These are phyloP conservation scores for Glossosoma conforme DNA, from an alignment of 1,140 invertebrate genomes.

Conservation along the genomic window DNA sequence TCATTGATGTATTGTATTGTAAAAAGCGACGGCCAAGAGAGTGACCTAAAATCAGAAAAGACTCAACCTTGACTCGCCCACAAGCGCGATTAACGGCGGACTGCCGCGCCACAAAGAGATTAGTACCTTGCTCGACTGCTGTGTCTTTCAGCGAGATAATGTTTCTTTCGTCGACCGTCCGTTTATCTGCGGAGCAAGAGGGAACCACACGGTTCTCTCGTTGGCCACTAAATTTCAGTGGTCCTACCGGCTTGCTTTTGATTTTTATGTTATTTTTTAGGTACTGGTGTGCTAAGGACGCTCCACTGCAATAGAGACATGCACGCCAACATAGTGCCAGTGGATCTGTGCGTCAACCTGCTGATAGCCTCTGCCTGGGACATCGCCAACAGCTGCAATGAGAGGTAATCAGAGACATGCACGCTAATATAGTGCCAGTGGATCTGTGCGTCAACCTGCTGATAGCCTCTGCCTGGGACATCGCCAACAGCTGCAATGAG, in stretches of 20 bases:
- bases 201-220: no score
- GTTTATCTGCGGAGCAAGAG: no score
- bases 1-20: no score
- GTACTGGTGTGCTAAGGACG: conserved; percentile 67
- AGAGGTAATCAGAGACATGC: conserved; percentile 48
- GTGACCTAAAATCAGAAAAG: no score
- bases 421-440: conserved; percentile 82
- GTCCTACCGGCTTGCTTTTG: background rate
- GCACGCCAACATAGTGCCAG: conserved; percentile 80
- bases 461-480: conserved; percentile 66
- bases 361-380: conserved; percentile 70
- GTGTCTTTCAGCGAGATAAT: no score
- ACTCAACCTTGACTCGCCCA: no score
- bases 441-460: conserved; percentile 82
- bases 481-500: conserved; percentile 49
- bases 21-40: no score
- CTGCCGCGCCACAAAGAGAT: no score
- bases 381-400: conserved; percentile 49
- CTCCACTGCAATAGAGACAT: conserved; percentile 59
- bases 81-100: no score
- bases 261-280: conserved; percentile 37
- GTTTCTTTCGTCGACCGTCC: no score
- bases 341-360: conserved; percentile 80
- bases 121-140: no score
- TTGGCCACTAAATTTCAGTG: background rate